Base-by-base conservation (phyloP, 2,113 vertebrate species). In the Syngnathus scovelli region DNA sequence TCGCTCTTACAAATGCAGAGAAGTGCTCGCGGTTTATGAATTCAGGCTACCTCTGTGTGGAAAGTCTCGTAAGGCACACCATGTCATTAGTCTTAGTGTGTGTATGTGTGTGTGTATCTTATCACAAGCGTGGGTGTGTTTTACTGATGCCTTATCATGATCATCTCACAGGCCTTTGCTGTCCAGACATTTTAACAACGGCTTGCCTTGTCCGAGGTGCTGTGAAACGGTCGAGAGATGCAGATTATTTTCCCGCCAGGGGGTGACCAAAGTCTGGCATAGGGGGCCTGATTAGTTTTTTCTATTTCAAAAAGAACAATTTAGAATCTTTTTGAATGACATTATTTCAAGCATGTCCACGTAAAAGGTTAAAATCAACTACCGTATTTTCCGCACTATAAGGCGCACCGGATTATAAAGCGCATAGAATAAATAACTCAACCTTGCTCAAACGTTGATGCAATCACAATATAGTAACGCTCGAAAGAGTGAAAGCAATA, bases 141-240 rank as follows among this genome's bases (percentile, higher is more conserved):
- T 19, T 70, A 21, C 70, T 56, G 58, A 54, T 56, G 21, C 15
- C 56, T 76, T 81, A 81, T 83, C 80, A 71, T 74, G 75, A 72
- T 55, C 27, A 77, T 76, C 77, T 83, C 71, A 78, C 12, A 46
- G 72, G 72, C 44, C 64, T 71, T 48, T 83, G 72, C 70, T 19
- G 6, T 70, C 62, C 67, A 83, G 76, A 76, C 44, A 76, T 81
- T 74, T 83, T 80, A 83, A 80, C 70, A 82, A 77, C 73, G 71
- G 61, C 37, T 62, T 70, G 61, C 68, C 13, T 67, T 65, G 46
- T 78, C 78, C 56, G 78, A 70, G 61, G 46, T 51, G 48, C 68
- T 48, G 59, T 48, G 55, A 66, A 51, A 61, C 33, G 58, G 41
- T 56, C 7, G 48, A 58, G 49, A 61, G 67, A 70, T 67, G 63